phyloP scores from a whole-genome alignment of 2,113 vertebrate genomes.

The Psephotus haematonotus region DNA sequence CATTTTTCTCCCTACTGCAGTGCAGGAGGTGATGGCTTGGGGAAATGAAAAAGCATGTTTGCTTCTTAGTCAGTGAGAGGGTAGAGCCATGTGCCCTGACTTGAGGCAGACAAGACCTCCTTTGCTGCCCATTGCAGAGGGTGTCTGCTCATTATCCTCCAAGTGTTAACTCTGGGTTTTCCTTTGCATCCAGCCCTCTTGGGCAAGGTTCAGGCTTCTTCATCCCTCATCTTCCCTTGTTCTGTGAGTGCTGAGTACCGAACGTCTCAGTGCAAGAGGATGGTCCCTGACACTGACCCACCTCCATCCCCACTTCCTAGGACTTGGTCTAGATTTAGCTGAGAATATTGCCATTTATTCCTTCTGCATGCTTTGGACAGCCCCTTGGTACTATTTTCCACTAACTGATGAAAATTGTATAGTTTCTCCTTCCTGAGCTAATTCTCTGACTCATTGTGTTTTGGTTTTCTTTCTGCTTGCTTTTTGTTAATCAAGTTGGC shows the following conservation, averaged over 20 bases:
- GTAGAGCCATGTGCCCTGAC: not conserved
- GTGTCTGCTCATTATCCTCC: not conserved
- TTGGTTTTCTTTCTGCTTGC: not conserved
- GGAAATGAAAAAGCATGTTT: not conserved
- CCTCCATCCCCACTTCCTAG: not conserved
- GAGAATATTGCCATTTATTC: not conserved
- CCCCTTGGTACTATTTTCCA: not conserved
- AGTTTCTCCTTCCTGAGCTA: conserved; percentile 44
- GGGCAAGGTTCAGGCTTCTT: not conserved
- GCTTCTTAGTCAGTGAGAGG: not conserved
- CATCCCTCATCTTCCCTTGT: not conserved
- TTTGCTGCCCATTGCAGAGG: not conserved
- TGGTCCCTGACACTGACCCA: not conserved
- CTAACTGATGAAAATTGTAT: conserved; percentile 27
- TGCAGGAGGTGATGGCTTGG: not conserved
- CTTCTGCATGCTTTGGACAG: not conserved
- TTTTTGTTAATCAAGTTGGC: conserved; percentile 55
- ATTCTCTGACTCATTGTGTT: conserved; percentile 58
- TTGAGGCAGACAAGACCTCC: not conserved
- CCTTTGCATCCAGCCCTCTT: not conserved
- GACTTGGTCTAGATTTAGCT: not conserved
- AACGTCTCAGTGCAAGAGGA: not conserved
- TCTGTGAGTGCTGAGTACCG: not conserved
- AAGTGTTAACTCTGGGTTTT: not conserved
- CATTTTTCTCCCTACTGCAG: not conserved